A percentile compares a stretch with the other conserved stretches of the same genome.
These are phyloP conservation scores for Neotoxoptera formosana DNA, from an alignment of 1,140 invertebrate species.

Conservation along the genomic window DNA sequence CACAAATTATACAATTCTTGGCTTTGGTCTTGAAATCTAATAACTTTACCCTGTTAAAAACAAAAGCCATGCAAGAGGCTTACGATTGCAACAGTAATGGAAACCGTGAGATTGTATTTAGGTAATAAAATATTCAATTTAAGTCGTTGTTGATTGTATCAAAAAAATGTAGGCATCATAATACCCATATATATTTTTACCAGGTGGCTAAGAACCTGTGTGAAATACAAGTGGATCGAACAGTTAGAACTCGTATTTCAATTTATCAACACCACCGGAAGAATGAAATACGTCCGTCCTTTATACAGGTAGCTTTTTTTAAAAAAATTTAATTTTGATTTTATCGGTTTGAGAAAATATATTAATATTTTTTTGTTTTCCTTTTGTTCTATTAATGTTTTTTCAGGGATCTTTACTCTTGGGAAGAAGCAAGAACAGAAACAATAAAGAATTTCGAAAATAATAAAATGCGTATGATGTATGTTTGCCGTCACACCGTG, in stretches of 20 bases:
- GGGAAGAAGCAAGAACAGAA: conserved; percentile 73
- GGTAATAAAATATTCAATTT: conserved; percentile 61
- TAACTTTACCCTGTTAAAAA: conserved; percentile 68
- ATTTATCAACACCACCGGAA: conserved; percentile 83
- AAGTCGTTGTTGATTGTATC: background rate
- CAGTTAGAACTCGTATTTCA: conserved; percentile 72
- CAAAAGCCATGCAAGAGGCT: conserved; percentile 71
- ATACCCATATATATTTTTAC: conserved; percentile 60
- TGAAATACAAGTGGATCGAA: conserved; percentile 75
- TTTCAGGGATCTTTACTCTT: conserved; percentile 80
- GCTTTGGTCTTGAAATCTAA: conserved; percentile 71
- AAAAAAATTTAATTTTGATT: background rate
- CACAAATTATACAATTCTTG: conserved; percentile 78
- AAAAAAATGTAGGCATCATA: background rate
- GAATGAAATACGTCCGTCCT: conserved; percentile 90
- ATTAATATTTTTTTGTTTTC: background rate
- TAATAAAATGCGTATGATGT: conserved; percentile 83
- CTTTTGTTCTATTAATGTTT: conserved; percentile 41
- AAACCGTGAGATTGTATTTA: conserved; percentile 81
- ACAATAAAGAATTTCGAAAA: conserved; percentile 78
- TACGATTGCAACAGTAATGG: conserved; percentile 74
- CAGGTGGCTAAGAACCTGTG: conserved; percentile 80
- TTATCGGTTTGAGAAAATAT: background rate
- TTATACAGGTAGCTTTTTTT: conserved; percentile 71
- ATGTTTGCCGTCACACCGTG: conserved; percentile 65